Evolutionary conservation across 2,113 vertebrate species (phyloP).

Genomic region (Phocoena phocoena): DNA sequence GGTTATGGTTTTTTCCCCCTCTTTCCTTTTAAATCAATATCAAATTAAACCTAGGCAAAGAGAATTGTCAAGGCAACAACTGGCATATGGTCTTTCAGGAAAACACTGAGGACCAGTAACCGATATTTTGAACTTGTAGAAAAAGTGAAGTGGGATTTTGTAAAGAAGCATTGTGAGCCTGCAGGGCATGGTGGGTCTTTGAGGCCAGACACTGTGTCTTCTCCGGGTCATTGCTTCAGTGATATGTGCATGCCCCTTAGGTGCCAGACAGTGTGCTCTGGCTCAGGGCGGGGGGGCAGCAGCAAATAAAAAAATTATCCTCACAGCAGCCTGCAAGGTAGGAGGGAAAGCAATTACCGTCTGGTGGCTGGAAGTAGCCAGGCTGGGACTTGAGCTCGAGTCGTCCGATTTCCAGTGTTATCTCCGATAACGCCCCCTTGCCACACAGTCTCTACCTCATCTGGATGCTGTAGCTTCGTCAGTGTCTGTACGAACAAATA

Average conservation of each 20-base stretch:
- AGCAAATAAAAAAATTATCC: not conserved
- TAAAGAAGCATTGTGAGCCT: not conserved
- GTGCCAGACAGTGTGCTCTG: not conserved
- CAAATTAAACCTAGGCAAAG: constrained; percentile 65
- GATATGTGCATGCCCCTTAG: not conserved
- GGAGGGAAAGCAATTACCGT: not conserved
- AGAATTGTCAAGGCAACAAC: constrained; percentile 55
- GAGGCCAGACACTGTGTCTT: not conserved
- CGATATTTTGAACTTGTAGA: not conserved
- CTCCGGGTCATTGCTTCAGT: not conserved
- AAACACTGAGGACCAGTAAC: constrained; percentile 27
- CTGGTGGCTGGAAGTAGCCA: not conserved
- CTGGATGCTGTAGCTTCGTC: not conserved
- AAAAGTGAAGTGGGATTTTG: not conserved
- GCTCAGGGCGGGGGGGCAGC: not conserved
- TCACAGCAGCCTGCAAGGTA: not conserved
- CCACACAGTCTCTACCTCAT: not conserved
- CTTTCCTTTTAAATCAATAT: constrained; percentile 66
- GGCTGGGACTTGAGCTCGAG: not conserved
- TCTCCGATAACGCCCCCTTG: not conserved
- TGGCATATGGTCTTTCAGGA: constrained; percentile 38
- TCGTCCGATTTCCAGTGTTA: not conserved
- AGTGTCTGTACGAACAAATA: not conserved
- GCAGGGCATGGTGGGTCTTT: not conserved
- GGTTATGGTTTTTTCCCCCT: not conserved